phyloP scores from a whole-genome alignment of 2,113 vertebrate species.

The Pongo pygmaeus region DNA sequence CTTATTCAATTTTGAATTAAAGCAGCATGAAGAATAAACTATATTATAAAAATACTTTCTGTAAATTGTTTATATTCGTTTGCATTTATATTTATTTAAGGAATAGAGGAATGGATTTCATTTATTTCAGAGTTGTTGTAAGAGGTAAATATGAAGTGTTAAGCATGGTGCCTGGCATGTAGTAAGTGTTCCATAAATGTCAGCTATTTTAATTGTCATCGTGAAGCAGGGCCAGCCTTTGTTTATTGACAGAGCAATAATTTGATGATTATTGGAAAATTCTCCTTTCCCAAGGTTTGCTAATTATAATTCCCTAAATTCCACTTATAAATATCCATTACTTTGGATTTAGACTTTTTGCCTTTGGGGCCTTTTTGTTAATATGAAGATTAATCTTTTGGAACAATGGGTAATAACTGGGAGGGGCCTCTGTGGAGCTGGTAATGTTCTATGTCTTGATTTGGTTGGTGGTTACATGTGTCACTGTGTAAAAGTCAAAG shows the following conservation, averaged over 20 bases:
- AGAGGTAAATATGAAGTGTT: not conserved
- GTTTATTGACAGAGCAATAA: not conserved
- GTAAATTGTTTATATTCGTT: constrained; percentile 1
- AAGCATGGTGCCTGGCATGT: not conserved
- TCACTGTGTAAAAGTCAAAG: not conserved
- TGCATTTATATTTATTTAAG: not conserved
- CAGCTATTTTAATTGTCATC: not conserved
- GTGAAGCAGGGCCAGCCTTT: not conserved
- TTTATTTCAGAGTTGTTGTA: not conserved
- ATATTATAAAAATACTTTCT: constrained; percentile 9
- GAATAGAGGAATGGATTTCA: not conserved
- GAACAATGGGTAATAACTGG: not conserved
- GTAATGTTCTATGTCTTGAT: not conserved
- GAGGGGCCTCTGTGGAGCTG: not conserved
- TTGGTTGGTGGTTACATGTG: not conserved
- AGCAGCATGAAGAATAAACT: not conserved
- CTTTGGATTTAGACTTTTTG: constrained; percentile 27
- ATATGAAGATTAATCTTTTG: not conserved
- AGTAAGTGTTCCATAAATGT: not conserved
- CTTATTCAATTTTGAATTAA: constrained; percentile 11
- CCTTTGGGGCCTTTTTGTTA: not conserved
- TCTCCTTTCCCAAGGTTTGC: not conserved
- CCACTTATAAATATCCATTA: not conserved
- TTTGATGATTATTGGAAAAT: not conserved
- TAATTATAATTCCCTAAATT: not conserved